Evolutionary conservation across 2,888 invertebrate genomes (phyloP), one percentile per base, ranked within the genome.

Genomic region (Epirrhoe alternata): DNA sequence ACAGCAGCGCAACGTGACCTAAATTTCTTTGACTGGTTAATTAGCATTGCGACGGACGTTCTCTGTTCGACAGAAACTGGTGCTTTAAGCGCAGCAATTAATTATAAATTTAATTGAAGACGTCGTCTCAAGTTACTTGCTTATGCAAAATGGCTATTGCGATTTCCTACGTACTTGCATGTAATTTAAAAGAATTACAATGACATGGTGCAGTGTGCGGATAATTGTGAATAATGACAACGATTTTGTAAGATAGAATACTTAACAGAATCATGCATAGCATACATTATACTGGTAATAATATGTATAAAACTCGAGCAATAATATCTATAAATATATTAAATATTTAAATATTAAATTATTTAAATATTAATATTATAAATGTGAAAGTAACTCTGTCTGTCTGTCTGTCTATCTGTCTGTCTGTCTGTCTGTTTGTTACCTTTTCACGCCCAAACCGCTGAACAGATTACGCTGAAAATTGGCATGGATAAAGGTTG

Each of bases 41-140:
- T 30, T 51, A 3, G 30, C 10, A 51, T 51, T 51, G 24, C 24
- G 1, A 30, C 12, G 51, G 51, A 6, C 30, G 12, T 12, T 4
- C 51, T 12, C 56, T 14, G 17, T 16, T n/a, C 49, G n/a, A 33
- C n/a, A 49, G 12, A 58, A 59, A 59, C 51, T 59, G 30, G 51
- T 59, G 51, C 59, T 51, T 16, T 16, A 24, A 59, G 42, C 49
- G 79, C 77, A 85, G 87, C 87, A 89, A 92, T 92, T 91, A 91
- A 92, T 92, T 89, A 89, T 83, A 84, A 86, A 87, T 90, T 91
- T 92, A 88, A 90, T 89, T 89, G 86, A 85, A 86, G 79, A 82
- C 82, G 86, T 83, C 83, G 78, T n/a, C n/a, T n/a, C n/a, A n/a
- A 86, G 79, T 80, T 79, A 78, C 79, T 84, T 83, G 83, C 76